Evolutionary conservation across 2,797 vertebrate genomes (phyloP), one percentile per base, ranked within the genome.

Genomic region (Babyrousa celebensis): DNA sequence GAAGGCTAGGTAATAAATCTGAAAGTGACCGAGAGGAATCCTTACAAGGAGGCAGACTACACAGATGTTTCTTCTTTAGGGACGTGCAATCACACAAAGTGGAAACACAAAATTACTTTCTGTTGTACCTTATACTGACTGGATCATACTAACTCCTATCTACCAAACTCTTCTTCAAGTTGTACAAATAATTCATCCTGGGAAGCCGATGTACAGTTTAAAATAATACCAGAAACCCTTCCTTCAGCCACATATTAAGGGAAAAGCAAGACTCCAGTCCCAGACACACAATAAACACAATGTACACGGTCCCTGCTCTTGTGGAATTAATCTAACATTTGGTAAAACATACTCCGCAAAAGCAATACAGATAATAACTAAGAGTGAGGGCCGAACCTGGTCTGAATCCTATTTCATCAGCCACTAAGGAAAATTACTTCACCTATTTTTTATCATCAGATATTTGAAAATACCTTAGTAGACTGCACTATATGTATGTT

Each of bases 141-240:
- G 60, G 40, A 70, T 67, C 52, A 29, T 12, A 75, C 14, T 27
- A 87, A 63, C 25, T 82, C 29, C 9, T 58, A n/a, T 3, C 40
- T 32, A 63, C 32, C 27, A 54, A 75, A 80, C 68, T 56, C 74
- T 74, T 74, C 70, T 60, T 71, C 88, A 79, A 83, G 43, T 63
- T 91, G 56, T 85, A n/a, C 29, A 85, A 54, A 43, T n/a, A 75
- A 82, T 58, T 92, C 70, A 85, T 86, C 78, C 27, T 63, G 23
- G n/a, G 25, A 77, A 60, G 29, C 68, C 65, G 62, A 74, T 36
- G 12, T 10, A 77, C 70, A 62, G 71, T 23, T 60, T 40, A 78
- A 85, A 86, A 27, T 62, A 65, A 88, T 18, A 36, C 25, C 40
- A 62, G 52, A 95, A 84, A 21, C 40, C 78, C 63, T 56, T 87